Evolutionary conservation across 2,113 vertebrate species (phyloP).

Genomic region (Coracopsis vasa): DNA sequence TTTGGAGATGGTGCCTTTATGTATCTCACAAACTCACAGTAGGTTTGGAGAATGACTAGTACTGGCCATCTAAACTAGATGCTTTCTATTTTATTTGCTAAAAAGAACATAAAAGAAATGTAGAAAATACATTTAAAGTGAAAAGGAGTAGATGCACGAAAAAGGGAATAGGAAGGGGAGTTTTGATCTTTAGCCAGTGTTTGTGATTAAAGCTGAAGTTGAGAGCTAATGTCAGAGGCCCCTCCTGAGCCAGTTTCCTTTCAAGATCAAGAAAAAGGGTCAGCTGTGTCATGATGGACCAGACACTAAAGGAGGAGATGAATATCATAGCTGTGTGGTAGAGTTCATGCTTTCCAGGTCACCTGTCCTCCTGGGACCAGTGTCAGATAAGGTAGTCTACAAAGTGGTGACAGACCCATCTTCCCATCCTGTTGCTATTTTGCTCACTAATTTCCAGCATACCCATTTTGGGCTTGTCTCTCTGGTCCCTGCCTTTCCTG

Average conservation of each 20-base stretch:
- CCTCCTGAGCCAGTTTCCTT: not conserved
- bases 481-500: conserved; percentile 46
- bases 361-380: not conserved
- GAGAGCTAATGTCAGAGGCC: not conserved
- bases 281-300: not conserved
- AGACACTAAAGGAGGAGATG: not conserved
- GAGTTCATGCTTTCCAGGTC: not conserved
- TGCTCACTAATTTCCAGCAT: not conserved
- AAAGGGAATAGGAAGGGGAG: not conserved
- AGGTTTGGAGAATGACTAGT: not conserved
- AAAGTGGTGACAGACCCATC: not conserved
- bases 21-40: not conserved
- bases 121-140: not conserved
- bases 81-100: not conserved
- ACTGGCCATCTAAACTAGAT: not conserved
- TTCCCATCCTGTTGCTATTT: conserved; percentile 54
- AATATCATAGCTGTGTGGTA: not conserved
- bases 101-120: not conserved
- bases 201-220: not conserved
- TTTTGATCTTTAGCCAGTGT: not conserved
- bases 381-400: not conserved
- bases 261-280: not conserved
- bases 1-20: not conserved
- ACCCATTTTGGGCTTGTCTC: not conserved
- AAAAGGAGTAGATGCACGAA: not conserved